Base-by-base conservation (phyloP, 2,888 invertebrate genomes). In the Agrenia bidenticulata region DNA sequence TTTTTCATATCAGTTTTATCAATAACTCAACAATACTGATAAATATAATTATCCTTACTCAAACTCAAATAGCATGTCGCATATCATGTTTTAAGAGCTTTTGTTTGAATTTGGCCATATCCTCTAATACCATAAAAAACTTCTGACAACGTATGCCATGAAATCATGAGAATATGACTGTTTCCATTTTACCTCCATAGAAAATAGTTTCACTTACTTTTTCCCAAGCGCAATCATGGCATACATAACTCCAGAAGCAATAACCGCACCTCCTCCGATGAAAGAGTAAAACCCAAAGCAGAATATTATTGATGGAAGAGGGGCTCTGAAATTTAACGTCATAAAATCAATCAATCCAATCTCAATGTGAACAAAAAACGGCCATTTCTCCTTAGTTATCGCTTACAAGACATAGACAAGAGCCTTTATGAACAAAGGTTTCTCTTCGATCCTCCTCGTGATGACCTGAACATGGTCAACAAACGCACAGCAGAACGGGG, bases 401-500 rank as follows among this genome's bases (percentile, higher is more conserved):
- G 68, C 90, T 88, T 83, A 95, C 96, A 85, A 81, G 77, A 90
- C 85, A 82, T 96, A 97, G 58, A 87, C 82, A 2, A 86, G 86
- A 13, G 93, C 94, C 81, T 93, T 89, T 79, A 94, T 89, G 90
- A 92, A 95, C 79, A 91, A 87, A 0, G 95, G 94, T 74, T 91
- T 85, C 61, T 96, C 94, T 61, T 92, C 87, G 82, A 87, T 88
- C 62, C 61, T 65, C 13, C 66, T 61, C n/a, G 63, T 51, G 32
- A 95, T 83, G 69, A 86, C 86, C 82, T 93, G 91, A 63, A 97
- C 94, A 83, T 92, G 92, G 79, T 96, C 97, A 73, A 98, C 86
- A 82, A 95, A 98, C 82, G 94, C 86, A 82, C 96, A 98, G 82
- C 96, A 97, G 80, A 93, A 97, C 0, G 98, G 98, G 45, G 97